phyloP scores from a whole-genome alignment of 2,113 vertebrate species.

The Elanoides forficatus region DNA sequence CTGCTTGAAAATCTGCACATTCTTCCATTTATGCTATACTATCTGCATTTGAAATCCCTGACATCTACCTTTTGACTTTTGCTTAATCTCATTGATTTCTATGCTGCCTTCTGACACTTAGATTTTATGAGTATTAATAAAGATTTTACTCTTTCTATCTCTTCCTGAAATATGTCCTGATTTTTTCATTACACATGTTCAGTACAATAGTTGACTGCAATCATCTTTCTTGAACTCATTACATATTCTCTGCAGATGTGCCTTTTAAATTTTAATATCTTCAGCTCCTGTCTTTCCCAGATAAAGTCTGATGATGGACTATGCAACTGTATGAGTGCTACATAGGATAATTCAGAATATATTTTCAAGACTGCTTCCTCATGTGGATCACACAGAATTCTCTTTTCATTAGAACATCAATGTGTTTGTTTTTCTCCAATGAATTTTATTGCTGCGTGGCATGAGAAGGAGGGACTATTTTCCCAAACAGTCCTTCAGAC shows the following conservation, averaged over 20 bases:
- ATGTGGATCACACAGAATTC: not conserved
- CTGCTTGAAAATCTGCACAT: not conserved
- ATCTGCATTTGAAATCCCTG: not conserved
- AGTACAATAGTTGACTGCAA: not conserved
- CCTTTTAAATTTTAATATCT: constrained; percentile 55
- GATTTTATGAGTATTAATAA: constrained; percentile 58
- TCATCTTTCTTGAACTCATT: constrained; percentile 47
- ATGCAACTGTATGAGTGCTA: not conserved
- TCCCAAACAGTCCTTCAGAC: not conserved
- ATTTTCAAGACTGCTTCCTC: constrained; percentile 2
- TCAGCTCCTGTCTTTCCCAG: constrained; percentile 32
- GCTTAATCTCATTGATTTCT: constrained; percentile 46
- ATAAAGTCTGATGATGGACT: constrained; percentile 19
- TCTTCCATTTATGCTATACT: not conserved
- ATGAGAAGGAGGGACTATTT: not conserved
- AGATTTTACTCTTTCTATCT: constrained; percentile 35
- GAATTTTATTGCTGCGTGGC: not conserved
- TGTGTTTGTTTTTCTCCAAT: not conserved
- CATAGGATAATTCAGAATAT: not conserved
- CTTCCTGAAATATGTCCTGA: constrained; percentile 22
- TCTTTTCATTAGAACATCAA: not conserved
- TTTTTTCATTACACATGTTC: constrained; percentile 21
- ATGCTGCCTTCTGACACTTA: not conserved
- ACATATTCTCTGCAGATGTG: constrained; percentile 39
- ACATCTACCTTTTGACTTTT: constrained; percentile 39